Evolutionary conservation across 92 coral and sea anemone genomes (phyloP).

Genomic region (Blastomussa wellsi): DNA sequence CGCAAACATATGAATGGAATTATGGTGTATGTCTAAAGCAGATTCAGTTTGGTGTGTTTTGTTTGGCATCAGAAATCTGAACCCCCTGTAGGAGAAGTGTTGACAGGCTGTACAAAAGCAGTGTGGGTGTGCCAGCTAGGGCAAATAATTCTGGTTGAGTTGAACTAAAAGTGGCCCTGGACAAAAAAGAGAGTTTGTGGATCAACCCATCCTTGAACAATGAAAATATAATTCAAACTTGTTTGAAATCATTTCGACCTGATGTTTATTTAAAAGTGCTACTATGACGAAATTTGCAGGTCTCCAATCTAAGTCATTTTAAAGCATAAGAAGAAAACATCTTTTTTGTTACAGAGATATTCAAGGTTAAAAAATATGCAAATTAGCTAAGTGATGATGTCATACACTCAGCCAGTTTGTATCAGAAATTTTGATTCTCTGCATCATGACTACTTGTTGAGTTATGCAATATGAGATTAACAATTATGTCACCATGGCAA

Average conservation of each 20-base stretch:
- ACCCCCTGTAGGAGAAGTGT: conserved; percentile 10
- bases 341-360: too few species aligned
- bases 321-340: too few species aligned
- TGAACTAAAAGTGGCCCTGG: conserved; percentile 11
- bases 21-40: conserved; percentile 3
- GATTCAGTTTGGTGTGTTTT: conserved; percentile 20
- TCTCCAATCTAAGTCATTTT: too few species aligned
- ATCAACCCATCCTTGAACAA: conserved; percentile 8
- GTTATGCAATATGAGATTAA: too few species aligned
- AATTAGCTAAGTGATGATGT: too few species aligned
- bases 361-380: too few species aligned
- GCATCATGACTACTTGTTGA: too few species aligned
- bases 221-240: conserved; percentile 5
- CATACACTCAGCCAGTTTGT: too few species aligned
- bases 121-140: conserved; percentile 25
- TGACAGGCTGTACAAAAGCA: conserved; percentile 12
- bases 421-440: too few species aligned
- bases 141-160: conserved; percentile 14
- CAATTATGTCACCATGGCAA: too few species aligned
- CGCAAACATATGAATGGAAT: neutral
- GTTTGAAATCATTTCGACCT: conserved; percentile 4
- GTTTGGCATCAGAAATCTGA: conserved; percentile 20
- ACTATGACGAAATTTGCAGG: too few species aligned
- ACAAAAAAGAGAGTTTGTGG: conserved; percentile 18
- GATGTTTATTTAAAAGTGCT: too few species aligned